Evolutionary conservation across 2,113 vertebrate species (phyloP).

Genomic region (Toxotes chatareus): DNA sequence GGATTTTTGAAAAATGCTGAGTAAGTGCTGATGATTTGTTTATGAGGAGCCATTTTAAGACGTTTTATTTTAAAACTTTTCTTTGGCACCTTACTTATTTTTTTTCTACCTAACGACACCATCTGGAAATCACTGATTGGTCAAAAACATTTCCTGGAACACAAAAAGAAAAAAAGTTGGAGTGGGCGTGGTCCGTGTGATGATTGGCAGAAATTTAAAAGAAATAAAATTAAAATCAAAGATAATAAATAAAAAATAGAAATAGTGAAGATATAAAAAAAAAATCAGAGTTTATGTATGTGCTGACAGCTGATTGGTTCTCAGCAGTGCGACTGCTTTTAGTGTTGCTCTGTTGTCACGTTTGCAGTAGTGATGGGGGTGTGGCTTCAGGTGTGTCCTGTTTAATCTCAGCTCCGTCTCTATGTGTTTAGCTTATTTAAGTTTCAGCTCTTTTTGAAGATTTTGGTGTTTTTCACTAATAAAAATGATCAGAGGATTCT

Average conservation of each 20-base stretch:
- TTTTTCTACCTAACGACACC: neutral
- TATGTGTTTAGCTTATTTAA: neutral
- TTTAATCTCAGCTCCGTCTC: neutral
- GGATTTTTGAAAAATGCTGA: neutral
- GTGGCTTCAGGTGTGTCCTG: neutral
- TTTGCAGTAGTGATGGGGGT: conserved; percentile 20
- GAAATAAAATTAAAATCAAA: conserved; percentile 28
- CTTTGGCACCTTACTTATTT: neutral
- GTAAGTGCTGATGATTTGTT: conserved; percentile 23
- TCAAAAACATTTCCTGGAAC: conserved; percentile 30
- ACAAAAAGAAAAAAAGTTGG: neutral
- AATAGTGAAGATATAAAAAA: neutral
- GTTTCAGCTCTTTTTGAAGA: too few relatives aligned
- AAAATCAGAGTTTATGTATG: conserved; percentile 6
- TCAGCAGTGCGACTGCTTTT: neutral
- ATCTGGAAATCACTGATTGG: conserved; percentile 17
- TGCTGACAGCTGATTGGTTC: conserved; percentile 34
- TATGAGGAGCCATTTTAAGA: too few relatives aligned
- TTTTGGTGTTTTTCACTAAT: neutral
- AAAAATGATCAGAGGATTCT: neutral
- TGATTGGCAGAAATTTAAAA: conserved; percentile 15
- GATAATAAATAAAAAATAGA: conserved; percentile 41
- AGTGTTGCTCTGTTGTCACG: conserved; percentile 33
- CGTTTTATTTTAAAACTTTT: neutral
- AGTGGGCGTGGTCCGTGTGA: conserved; percentile 36